Evolutionary conservation across 1,140 invertebrate species (phyloP).

Genomic region (Onthophagus taurus): DNA sequence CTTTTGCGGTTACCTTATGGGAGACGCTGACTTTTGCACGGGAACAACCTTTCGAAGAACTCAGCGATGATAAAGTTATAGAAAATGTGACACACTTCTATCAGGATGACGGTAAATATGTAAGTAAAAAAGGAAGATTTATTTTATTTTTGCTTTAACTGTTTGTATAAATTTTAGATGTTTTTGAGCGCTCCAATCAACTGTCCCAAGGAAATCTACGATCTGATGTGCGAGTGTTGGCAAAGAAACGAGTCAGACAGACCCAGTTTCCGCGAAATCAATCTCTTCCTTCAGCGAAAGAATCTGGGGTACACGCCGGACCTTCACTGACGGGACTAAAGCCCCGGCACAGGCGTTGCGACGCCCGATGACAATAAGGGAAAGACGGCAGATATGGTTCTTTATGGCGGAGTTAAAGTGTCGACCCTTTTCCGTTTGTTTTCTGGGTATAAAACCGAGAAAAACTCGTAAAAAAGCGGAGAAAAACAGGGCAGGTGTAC

Average conservation of each 20-base stretch:
- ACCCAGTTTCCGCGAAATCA: conserved; percentile 79
- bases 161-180: conserved; percentile 40
- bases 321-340: conserved; percentile 32
- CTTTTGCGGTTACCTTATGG: conserved; percentile 83
- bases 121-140: conserved; percentile 32
- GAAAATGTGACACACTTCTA: conserved; percentile 66
- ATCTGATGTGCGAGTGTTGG: conserved; percentile 88
- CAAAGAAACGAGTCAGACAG: conserved; percentile 63
- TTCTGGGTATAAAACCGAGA: too few relatives aligned
- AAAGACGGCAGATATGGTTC: too few relatives aligned
- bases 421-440: too few relatives aligned
- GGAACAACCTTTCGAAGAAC: conserved; percentile 71
- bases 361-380: conserved; percentile 13
- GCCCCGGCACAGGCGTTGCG: conserved; percentile 4
- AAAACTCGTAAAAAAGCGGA: too few relatives aligned
- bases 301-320: conserved; percentile 63
- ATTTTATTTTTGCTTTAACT: conserved; percentile 4
- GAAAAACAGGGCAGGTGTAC: too few relatives aligned
- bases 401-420: too few relatives aligned
- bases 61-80: conserved; percentile 69
- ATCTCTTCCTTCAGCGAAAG: conserved; percentile 78
- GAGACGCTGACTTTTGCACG: conserved; percentile 79
- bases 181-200: conserved; percentile 65
- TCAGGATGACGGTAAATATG: conserved; percentile 53
- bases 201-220: conserved; percentile 77